Conservation (phyloP, 2,113 vertebrate genomes). For the Chlorocebus sabaeus region DNA sequence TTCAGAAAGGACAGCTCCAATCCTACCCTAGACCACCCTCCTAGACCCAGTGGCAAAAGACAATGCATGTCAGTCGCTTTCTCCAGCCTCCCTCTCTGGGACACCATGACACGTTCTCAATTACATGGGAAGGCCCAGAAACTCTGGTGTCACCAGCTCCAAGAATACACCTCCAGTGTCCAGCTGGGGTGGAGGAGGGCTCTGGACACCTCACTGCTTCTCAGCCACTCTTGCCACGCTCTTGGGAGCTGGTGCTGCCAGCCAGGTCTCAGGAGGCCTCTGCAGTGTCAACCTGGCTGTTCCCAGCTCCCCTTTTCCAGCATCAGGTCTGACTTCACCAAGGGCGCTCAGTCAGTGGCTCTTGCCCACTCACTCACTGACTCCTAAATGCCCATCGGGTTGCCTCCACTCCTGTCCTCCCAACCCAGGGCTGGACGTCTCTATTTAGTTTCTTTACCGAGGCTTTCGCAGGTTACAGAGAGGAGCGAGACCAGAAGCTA, state of each 20-base stretch:
- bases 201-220: background rate
- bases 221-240: no score
- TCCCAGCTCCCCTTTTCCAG: background rate
- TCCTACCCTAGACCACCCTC: background rate
- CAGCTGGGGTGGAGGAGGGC: background rate
- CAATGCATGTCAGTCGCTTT: background rate
- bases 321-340: background rate
- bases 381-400: background rate
- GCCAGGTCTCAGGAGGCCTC: background rate
- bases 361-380: no score
- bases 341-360: no score
- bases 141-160: background rate
- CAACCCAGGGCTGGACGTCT: background rate
- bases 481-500: background rate
- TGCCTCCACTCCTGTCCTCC: background rate
- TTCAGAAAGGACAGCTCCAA: background rate
- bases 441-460: background rate
- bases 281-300: fast-evolving
- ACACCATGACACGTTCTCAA: background rate
- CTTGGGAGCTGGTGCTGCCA: fast-evolving
- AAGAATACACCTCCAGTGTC: background rate
- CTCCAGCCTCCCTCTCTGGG: background rate
- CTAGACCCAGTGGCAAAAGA: background rate
- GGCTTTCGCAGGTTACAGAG: background rate
- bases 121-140: background rate